Conservation (phyloP, 2,888 invertebrate species). For the Leptura quadrifasciata region DNA sequence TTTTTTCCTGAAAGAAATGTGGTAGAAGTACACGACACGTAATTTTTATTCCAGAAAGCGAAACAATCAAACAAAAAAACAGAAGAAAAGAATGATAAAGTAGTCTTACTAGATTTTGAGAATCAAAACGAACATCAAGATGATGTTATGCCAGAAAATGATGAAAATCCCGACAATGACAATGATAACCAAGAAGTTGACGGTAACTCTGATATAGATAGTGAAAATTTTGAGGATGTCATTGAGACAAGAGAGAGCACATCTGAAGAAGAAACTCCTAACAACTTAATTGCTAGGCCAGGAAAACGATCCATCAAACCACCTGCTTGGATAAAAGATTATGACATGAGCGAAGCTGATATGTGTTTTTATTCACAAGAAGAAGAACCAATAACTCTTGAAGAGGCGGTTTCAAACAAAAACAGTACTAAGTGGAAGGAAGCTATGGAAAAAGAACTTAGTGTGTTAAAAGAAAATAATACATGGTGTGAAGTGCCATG, state of each 20-base stretch:
- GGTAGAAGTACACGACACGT: background rate
- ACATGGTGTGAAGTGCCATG: constrained; percentile 48
- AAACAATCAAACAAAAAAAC: too few species aligned
- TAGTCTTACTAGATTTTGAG: background rate
- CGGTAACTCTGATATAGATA: background rate
- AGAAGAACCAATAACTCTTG: constrained; percentile 42
- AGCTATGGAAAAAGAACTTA: constrained; percentile 45
- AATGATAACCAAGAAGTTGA: background rate
- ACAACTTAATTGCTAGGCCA: background rate
- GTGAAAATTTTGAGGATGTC: background rate
- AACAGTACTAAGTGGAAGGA: constrained; percentile 41
- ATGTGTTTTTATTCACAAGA: constrained; percentile 2
- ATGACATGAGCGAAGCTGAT: background rate
- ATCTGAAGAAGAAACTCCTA: background rate
- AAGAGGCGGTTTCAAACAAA: constrained; percentile 38
- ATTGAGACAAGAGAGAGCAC: background rate
- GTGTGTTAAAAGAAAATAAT: constrained; percentile 42
- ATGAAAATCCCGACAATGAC: background rate
- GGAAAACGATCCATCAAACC: background rate
- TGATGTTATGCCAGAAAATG: background rate
- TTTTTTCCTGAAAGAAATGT: background rate
- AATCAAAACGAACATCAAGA: background rate
- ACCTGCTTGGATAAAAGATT: constrained; percentile 1
- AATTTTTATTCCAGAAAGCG: too few species aligned
- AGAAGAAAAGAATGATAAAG: background rate